Evolutionary conservation across 2,113 vertebrate genomes (phyloP).

Genomic region (Parus major): DNA sequence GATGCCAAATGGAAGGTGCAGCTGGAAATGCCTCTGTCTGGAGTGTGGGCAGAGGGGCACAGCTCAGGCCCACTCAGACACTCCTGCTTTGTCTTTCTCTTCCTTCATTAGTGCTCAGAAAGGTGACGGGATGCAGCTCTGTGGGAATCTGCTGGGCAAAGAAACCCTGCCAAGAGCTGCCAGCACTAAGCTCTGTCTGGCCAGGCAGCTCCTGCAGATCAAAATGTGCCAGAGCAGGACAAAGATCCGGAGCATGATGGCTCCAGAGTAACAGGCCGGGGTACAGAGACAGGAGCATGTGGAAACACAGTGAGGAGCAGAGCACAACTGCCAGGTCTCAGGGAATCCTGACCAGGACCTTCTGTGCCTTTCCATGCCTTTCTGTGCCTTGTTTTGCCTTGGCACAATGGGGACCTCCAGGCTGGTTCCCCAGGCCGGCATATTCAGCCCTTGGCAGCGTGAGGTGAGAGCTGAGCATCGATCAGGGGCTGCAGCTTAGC

Average conservation of each 20-base stretch:
- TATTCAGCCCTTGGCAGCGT: accelerated
- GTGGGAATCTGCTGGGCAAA: background rate
- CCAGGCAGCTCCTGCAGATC: background rate
- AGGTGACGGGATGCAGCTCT: background rate
- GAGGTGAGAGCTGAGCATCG: background rate
- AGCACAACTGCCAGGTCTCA: background rate
- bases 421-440: background rate
- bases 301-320: background rate
- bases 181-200: background rate
- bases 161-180: background rate
- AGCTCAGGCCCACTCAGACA: accelerated
- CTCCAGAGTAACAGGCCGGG: background rate
- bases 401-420: background rate
- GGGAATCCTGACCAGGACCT: background rate
- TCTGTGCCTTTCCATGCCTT: background rate
- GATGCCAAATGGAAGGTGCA: background rate
- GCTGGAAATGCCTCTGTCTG: background rate
- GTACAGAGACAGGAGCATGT: background rate
- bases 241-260: accelerated
- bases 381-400: background rate
- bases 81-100: background rate
- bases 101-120: background rate
- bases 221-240: background rate
- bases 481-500: background rate
- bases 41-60: accelerated